Evolutionary conservation across 2,797 vertebrate species (phyloP).

Genomic region (Chiloscyllium punctatum): DNA sequence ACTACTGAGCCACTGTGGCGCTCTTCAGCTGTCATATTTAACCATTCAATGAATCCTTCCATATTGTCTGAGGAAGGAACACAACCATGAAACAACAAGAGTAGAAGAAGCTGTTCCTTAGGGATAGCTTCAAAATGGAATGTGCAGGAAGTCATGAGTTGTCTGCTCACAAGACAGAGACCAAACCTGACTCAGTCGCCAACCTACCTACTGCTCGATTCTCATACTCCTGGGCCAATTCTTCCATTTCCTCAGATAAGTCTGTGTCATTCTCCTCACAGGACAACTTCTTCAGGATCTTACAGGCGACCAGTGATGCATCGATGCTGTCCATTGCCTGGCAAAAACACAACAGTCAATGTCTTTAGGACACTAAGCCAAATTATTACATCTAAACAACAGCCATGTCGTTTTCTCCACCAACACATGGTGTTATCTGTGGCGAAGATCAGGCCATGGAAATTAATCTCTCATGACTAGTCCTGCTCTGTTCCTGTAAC

Average conservation of each 20-base stretch:
- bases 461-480: neutral
- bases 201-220: slow-evolving; percentile 74
- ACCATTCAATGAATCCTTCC: neutral
- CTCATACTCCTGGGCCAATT: slow-evolving; percentile 71
- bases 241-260: slow-evolving; percentile 65
- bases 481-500: neutral
- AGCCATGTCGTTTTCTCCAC: neutral
- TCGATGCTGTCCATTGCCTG: slow-evolving; percentile 80
- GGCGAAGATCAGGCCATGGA: neutral
- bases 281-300: slow-evolving; percentile 83
- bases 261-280: slow-evolving; percentile 70
- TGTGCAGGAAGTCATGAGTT: neutral
- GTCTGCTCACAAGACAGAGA: neutral
- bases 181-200: neutral
- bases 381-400: neutral
- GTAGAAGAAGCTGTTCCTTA: neutral
- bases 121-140: neutral
- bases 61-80: neutral
- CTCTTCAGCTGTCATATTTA: neutral
- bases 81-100: no score
- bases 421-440: neutral
- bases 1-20: no score
- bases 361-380: neutral
- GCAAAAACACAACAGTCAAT: neutral
- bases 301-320: slow-evolving; percentile 81